Evolutionary conservation across 1,140 invertebrate species (phyloP).

Genomic region (Cotesia typhae): DNA sequence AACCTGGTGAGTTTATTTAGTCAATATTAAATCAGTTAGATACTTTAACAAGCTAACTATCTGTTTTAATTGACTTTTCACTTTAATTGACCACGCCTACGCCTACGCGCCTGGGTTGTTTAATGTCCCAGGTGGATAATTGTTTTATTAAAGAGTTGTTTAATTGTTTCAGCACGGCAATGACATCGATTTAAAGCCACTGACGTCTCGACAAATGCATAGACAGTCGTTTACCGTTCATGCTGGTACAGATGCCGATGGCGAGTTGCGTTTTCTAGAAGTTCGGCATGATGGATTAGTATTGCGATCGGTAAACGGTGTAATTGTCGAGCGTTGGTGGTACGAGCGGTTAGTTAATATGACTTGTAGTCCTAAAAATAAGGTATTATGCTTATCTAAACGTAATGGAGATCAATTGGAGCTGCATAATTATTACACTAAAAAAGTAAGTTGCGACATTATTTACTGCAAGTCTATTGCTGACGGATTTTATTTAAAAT

Average conservation of each 20-base stretch:
- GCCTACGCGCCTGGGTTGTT: too few species aligned
- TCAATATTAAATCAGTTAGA: too few species aligned
- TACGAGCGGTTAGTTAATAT: slow-evolving; percentile 99
- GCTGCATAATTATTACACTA: slow-evolving; percentile 98
- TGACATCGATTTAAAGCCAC: slow-evolving; percentile 94
- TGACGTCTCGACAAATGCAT: slow-evolving; percentile 90
- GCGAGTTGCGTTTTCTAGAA: slow-evolving; percentile 95
- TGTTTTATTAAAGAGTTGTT: neutral
- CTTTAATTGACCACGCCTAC: too few species aligned
- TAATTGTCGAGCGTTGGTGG: slow-evolving; percentile 98
- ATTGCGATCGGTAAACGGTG: slow-evolving; percentile 89
- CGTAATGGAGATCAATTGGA: slow-evolving; percentile 90
- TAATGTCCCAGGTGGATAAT: neutral
- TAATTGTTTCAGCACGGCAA: slow-evolving; percentile 82
- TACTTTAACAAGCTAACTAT: too few species aligned
- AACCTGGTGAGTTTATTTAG: slow-evolving; percentile 79
- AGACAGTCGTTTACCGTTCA: slow-evolving; percentile 98
- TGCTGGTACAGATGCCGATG: slow-evolving; percentile 88
- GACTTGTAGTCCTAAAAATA: slow-evolving; percentile 98
- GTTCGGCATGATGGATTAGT: slow-evolving; percentile 98
- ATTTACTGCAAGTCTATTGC: neutral
- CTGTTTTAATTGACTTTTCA: neutral
- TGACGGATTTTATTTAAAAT: too few species aligned
- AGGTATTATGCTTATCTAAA: slow-evolving; percentile 95
- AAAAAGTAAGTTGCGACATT: slow-evolving; percentile 78